Conservation (phyloP, 2,888 invertebrate species). For the Biston stratarius region DNA sequence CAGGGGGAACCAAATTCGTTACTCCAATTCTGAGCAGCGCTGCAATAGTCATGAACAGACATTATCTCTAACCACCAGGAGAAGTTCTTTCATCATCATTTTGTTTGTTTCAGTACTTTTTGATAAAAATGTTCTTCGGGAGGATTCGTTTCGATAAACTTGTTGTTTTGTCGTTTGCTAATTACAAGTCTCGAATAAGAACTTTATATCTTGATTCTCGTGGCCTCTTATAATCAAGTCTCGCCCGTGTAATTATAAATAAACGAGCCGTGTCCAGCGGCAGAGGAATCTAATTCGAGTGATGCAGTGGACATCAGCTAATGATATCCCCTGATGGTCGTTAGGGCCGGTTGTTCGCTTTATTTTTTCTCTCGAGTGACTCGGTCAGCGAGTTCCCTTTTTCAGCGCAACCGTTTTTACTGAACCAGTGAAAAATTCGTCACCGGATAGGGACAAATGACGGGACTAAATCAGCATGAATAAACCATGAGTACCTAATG, state of each 20-base stretch:
- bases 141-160: too few species aligned
- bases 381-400: constrained; percentile 71
- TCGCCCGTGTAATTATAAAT: constrained; percentile 33
- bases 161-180: background rate
- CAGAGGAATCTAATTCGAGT: constrained; percentile 66
- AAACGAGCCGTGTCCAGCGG: constrained; percentile 30
- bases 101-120: too few species aligned
- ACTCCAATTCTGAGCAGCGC: too few species aligned
- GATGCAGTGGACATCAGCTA: constrained; percentile 76
- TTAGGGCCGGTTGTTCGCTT: constrained; percentile 72
- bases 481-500: constrained; percentile 37
- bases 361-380: constrained; percentile 76
- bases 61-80: too few species aligned
- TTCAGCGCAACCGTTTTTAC: constrained; percentile 56
- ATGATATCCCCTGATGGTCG: constrained; percentile 78
- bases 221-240: constrained; percentile 20
- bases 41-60: too few species aligned
- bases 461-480: constrained; percentile 38
- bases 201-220: background rate
- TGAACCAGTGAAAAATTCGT: constrained; percentile 54
- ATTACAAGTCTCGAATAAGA: constrained; percentile 12
- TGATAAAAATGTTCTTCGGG: too few species aligned
- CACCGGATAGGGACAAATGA: constrained; percentile 44
- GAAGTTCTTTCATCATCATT: too few species aligned
- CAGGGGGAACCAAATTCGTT: too few species aligned